Evolutionary conservation across 2,113 vertebrate genomes (phyloP).

Genomic region (Aegithalos caudatus): DNA sequence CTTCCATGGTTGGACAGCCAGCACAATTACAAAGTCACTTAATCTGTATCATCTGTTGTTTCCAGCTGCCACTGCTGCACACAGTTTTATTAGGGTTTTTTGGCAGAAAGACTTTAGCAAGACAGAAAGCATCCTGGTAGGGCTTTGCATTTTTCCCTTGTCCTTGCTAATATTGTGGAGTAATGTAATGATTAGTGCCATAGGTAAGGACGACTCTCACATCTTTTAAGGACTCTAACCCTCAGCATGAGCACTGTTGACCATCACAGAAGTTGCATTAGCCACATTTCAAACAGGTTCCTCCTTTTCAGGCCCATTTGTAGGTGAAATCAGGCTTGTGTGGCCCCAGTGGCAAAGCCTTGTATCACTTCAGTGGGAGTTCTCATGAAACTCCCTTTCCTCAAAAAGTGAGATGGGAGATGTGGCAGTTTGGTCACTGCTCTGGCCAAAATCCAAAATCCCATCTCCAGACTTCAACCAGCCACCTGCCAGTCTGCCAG

Average conservation of each 20-base stretch:
- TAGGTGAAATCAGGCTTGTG: background rate
- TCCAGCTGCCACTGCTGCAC: background rate
- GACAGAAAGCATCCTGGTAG: background rate
- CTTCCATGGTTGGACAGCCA: background rate
- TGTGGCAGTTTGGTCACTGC: background rate
- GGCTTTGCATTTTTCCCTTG: background rate
- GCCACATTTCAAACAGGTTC: background rate
- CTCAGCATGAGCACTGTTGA: background rate
- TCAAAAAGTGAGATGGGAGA: background rate
- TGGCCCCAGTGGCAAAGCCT: background rate
- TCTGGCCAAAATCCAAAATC: background rate
- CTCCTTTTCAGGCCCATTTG: background rate
- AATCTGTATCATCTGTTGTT: background rate
- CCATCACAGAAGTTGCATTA: background rate
- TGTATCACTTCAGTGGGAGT: background rate
- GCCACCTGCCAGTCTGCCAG: background rate
- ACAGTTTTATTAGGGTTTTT: background rate
- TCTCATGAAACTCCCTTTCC: background rate
- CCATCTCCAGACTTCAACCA: background rate
- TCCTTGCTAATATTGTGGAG: background rate
- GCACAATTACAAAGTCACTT: background rate
- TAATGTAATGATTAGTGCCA: background rate
- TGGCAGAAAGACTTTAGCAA: background rate
- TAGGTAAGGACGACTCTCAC: background rate
- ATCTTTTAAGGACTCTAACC: background rate